Base-by-base conservation (phyloP, 2,888 invertebrate species). In the Pseudolycoriella hygida region DNA sequence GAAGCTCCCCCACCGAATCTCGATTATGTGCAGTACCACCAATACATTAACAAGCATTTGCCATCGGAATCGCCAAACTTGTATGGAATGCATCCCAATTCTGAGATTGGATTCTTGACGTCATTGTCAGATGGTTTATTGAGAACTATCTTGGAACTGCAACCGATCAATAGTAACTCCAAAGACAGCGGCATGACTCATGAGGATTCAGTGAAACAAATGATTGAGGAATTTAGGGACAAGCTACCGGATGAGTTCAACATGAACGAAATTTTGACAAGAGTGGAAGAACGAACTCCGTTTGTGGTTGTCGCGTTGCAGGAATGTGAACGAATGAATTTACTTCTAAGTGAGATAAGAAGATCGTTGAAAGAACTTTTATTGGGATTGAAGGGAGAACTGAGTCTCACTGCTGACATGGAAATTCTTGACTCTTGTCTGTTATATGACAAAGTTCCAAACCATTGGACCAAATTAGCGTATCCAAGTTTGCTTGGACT, bases 391-490 rank as follows among this genome's bases (percentile, higher is more conserved):
- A 92, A 89, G 70, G 92, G 96, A 39, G 94, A 94, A 63, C 64
- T 96, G 52, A 93, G 94, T 2, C 90, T 96, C 50, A 92, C 90
- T 45, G 72, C 79, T n/a, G 89, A 87, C 53, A 96, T 96, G 94
- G 94, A 96, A 61, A 74, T 74, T 10, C 62, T 94, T 49, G 82
- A 89, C 64, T 80, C 82, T 58, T 72, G 84, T 6, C 67, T 96
- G 18, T 92, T 83, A 65, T 76, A 93, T 72, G 93, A 94, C 60
- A 68, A 76, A 47, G 83, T 94, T 15, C 92, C 94, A 0, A 74
- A 73, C 0, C 69, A 75, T 17, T 96, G 96, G 94, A 73, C 80
- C 0, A 77, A 74, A 50, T 73, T 80, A 46, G 93, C 96, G 1
- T 96, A 94, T 64, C 90, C 94, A 3, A 92, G 90, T 46, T 70